These are phyloP conservation scores for Donacobius atricapilla DNA, from an alignment of 2,113 vertebrate species.

Conservation along the genomic window DNA sequence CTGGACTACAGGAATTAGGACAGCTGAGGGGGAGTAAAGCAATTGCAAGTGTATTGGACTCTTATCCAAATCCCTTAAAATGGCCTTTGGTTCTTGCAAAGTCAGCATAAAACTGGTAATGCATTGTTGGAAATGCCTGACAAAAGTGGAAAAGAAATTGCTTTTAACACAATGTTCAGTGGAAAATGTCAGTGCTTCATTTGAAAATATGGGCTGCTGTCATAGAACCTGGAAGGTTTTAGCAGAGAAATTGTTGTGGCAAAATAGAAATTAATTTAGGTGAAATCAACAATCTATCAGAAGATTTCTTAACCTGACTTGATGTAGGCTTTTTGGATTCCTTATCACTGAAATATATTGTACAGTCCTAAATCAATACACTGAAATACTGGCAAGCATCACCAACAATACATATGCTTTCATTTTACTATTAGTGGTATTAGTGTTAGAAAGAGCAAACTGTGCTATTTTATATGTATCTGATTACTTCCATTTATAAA, in stretches of 20 bases:
- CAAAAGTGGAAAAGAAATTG: background rate
- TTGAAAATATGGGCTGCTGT: conserved; percentile 1
- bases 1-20: conserved; percentile 42
- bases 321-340: background rate
- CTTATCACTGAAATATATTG: background rate
- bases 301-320: background rate
- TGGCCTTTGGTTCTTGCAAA: background rate
- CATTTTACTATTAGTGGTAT: background rate
- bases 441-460: background rate
- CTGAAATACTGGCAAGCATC: background rate
- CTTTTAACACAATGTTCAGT: background rate
- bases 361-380: background rate
- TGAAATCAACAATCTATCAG: background rate
- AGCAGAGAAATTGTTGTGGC: background rate
- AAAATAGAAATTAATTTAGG: background rate
- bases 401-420: background rate
- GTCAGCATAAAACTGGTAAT: background rate
- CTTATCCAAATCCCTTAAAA: conserved; percentile 7
- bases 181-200: background rate
- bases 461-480: background rate
- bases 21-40: conserved; percentile 35
- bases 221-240: background rate
- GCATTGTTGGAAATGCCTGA: background rate
- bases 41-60: conserved; percentile 18
- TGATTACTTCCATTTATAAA: conserved; percentile 27